Conservation (phyloP, 2,888 invertebrate genomes). For the Nudaria mundana region DNA sequence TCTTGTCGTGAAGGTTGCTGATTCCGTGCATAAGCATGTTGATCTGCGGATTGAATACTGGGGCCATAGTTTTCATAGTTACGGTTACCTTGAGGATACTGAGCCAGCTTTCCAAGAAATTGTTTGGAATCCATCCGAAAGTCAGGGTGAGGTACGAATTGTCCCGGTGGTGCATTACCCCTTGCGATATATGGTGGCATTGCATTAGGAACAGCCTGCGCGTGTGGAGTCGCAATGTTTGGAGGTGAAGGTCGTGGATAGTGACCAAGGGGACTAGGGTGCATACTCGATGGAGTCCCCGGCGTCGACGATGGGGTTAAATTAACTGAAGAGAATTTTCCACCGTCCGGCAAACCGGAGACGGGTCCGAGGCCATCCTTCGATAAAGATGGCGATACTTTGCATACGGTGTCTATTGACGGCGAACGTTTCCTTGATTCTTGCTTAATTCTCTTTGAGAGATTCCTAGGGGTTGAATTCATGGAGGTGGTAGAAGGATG, state of each 20-base stretch:
- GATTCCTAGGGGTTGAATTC: slow-evolving; percentile 73
- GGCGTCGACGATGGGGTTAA: slow-evolving; percentile 84
- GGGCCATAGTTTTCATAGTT: slow-evolving; percentile 64
- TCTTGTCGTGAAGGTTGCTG: slow-evolving; percentile 64
- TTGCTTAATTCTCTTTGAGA: slow-evolving; percentile 78
- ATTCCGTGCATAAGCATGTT: slow-evolving; percentile 70
- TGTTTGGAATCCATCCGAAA: slow-evolving; percentile 76
- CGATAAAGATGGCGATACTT: slow-evolving; percentile 78
- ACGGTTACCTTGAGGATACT: slow-evolving; percentile 69
- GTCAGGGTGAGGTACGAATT: slow-evolving; percentile 76
- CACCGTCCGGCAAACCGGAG: slow-evolving; percentile 75
- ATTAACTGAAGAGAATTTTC: slow-evolving; percentile 83
- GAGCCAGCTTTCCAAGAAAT: slow-evolving; percentile 68
- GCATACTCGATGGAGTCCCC: slow-evolving; percentile 83
- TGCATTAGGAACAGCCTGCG: slow-evolving; percentile 81
- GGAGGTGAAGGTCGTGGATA: slow-evolving; percentile 87
- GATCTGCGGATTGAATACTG: slow-evolving; percentile 61
- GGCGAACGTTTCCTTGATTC: slow-evolving; percentile 82
- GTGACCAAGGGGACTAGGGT: slow-evolving; percentile 83
- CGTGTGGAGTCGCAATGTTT: slow-evolving; percentile 82
- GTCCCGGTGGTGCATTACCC: slow-evolving; percentile 74
- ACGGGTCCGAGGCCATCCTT: slow-evolving; percentile 74
- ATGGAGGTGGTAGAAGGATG: slow-evolving; percentile 83
- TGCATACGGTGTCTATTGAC: slow-evolving; percentile 69
- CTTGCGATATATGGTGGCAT: slow-evolving; percentile 82